Base-by-base conservation (phyloP, 2,797 vertebrate genomes). In the Acipenser transmontanus region DNA sequence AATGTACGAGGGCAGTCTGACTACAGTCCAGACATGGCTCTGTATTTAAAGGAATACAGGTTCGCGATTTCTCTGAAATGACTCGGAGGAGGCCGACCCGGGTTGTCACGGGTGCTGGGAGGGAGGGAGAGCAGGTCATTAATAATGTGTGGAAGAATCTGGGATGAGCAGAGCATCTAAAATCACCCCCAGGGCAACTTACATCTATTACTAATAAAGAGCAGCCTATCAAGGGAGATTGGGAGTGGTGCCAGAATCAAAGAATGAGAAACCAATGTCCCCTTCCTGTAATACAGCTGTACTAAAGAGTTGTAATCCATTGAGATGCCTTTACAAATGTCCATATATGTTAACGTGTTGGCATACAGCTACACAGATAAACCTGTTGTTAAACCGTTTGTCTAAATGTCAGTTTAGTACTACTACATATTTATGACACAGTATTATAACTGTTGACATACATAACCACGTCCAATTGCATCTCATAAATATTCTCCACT, bases 81-180 rank as follows among this genome's bases (percentile, higher is more conserved):
- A 57, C 11, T 57, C 54, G 14, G 54, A n/a, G 14, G 54, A 13
- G 54, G 54, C 54, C 12, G 1, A n/a, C 54, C 7, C n/a, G 7
- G 54, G 14, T 57, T 2, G 54, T 57, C 54, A 57, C 54, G 11
- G 34, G 13, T n/a, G 47, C 11, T 49, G 50, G 10, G 13, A 47
- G 20, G 61, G 63, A 50, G 47, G 6, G 62, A 68, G 60, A 51
- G 56, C 34, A 64, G 47, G 52, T 34, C 62, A 63, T 68, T n/a
- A 68, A 63, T 56, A 50, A 63, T 68, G 57, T 13, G 49, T 63
- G 34, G 10, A 63, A 47, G 20, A 20, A 13, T 10, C 51, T 54
- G 49, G 17, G 54, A 11, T 57, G 12, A 57, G 12, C 54, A 11
- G 54, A 57, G 12, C 7, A 13, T 14, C 11, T 7, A 57, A 8